phyloP scores from a whole-genome alignment of 2,888 invertebrate genomes.

The Eilema caniola region DNA sequence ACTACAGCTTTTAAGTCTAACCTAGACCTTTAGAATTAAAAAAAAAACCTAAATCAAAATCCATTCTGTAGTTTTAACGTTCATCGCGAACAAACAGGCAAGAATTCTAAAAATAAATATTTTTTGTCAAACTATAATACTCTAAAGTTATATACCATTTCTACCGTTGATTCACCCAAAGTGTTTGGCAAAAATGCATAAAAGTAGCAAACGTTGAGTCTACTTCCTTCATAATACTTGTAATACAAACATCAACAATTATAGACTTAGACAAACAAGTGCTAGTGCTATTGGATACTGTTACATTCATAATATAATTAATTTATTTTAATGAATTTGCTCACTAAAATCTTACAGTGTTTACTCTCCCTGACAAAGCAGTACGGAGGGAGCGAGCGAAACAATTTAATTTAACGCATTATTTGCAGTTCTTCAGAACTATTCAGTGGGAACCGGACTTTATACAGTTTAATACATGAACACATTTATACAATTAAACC shows the following conservation, averaged over 20 bases:
- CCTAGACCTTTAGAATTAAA: too few species aligned
- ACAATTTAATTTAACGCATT: background rate
- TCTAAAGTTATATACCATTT: background rate
- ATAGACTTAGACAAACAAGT: background rate
- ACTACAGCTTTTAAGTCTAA: too few species aligned
- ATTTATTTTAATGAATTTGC: conserved; percentile 1
- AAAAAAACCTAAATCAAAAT: too few species aligned
- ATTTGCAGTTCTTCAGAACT: background rate
- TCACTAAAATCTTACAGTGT: background rate
- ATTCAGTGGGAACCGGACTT: conserved; percentile 8
- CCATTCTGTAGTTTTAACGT: too few species aligned
- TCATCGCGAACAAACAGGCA: too few species aligned
- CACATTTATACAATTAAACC: conserved; percentile 44
- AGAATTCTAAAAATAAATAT: too few species aligned
- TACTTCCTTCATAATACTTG: too few species aligned
- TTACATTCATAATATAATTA: background rate
- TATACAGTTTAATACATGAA: conserved; percentile 16
- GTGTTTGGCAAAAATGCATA: too few species aligned
- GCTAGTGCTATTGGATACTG: background rate
- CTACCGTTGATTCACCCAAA: background rate
- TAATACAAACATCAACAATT: too few species aligned
- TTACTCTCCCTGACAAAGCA: background rate
- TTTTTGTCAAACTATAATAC: too few species aligned
- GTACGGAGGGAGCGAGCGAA: background rate
- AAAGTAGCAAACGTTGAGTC: too few species aligned